Evolutionary conservation across 2,888 invertebrate genomes (phyloP), one percentile per base, ranked within the genome.

Genomic region (Pharmacophagus antenor): DNA sequence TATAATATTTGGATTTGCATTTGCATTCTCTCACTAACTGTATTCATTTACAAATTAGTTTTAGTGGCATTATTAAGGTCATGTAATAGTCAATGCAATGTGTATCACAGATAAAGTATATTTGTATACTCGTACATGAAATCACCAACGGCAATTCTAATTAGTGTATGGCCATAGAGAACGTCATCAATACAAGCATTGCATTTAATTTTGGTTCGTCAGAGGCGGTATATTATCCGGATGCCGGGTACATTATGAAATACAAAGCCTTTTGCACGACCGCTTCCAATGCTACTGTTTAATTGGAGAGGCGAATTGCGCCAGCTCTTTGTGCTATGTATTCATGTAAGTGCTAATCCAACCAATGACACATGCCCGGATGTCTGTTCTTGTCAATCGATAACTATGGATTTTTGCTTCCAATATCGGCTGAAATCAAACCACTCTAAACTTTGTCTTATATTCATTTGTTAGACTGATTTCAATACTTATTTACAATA

Each of bases 221-320:
- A 63, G 67, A 67, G 63, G 59, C 61, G 48, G 56, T 52, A 63
- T 65, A 68, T 68, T 72, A 70, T 63, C 66, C 67, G 69, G 68
- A 71, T 72, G 73, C 71, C 67, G 68, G 68, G 76, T 79, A 72
- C 82, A 81, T 79, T 78, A 81, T 78, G 77, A 76, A 75, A 76
- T 77, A 79, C 80, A 80, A 82, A 82, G 81, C 72, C 74, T 77
- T 66, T 78, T 75, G 72, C 70, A 65, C 64, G 71, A 70, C 66
- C 70, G 71, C 69, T 76, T 76, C 72, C 73, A 75, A 76, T 71
- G 70, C 66, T 69, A 73, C 70, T 74, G 77, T 82, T 82, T 81
- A 80, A 82, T 82, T 80, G 77, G 74, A 72, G 73, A 70, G 70
- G 73, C 70, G 70, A 66, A 69, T 70, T 68, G 68, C 66, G 63